Evolutionary conservation across 2,888 invertebrate species (phyloP).

Genomic region (Eremobia ochroleuca): DNA sequence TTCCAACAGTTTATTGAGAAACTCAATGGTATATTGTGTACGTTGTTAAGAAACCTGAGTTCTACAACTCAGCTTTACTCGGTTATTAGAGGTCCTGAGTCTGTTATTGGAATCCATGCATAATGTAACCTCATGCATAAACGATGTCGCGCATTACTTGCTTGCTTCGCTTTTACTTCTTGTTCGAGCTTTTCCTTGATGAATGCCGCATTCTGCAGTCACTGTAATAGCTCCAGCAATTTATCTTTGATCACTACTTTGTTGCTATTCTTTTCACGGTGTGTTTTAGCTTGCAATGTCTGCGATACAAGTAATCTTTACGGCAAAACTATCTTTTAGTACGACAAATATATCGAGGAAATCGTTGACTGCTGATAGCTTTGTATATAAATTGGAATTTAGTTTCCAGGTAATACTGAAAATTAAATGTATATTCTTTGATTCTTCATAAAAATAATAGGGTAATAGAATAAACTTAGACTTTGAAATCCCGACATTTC

Average conservation of each 20-base stretch:
- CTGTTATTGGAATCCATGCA: slow-evolving; percentile 85
- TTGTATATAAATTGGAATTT: background rate
- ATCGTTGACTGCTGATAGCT: background rate
- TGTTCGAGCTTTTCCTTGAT: slow-evolving; percentile 76
- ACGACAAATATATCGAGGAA: slow-evolving; percentile 10
- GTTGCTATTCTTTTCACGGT: slow-evolving; percentile 61
- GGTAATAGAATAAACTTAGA: slow-evolving; percentile 13
- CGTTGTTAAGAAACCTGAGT: slow-evolving; percentile 63
- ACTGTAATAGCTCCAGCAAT: slow-evolving; percentile 70
- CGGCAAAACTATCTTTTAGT: background rate
- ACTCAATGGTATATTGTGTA: slow-evolving; percentile 67
- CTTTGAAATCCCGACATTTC: slow-evolving; percentile 31
- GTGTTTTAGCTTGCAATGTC: slow-evolving; percentile 33
- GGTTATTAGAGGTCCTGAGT: slow-evolving; percentile 78
- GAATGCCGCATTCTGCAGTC: slow-evolving; percentile 72
- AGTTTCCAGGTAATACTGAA: background rate
- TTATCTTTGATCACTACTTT: slow-evolving; percentile 68
- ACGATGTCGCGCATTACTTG: slow-evolving; percentile 82
- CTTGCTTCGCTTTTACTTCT: slow-evolving; percentile 78
- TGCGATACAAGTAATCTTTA: slow-evolving; percentile 16
- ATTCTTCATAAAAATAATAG: slow-evolving; percentile 8
- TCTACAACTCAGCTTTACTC: slow-evolving; percentile 75
- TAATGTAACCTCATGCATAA: slow-evolving; percentile 87
- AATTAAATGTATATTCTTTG: background rate
- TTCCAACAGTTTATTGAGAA: slow-evolving; percentile 65